Conservation (phyloP, 2,113 vertebrate species). For the Vidua macroura region DNA sequence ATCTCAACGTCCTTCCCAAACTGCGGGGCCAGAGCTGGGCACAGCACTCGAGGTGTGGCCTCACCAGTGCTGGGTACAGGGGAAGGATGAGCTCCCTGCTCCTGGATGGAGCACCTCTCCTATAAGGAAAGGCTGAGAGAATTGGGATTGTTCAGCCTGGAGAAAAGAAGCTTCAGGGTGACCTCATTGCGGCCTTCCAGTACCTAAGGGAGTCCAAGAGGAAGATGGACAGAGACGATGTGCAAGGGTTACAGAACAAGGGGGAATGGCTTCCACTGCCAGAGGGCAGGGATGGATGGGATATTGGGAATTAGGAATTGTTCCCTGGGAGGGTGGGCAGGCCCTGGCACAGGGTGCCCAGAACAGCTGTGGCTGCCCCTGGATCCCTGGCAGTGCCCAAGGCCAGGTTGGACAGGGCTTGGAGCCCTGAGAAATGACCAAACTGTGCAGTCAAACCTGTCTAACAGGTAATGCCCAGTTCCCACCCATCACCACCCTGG, state of each 20-base stretch:
- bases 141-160: background rate
- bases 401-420: background rate
- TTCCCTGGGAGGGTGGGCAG: background rate
- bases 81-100: no score
- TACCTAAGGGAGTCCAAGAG: background rate
- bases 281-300: background rate
- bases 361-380: background rate
- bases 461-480: background rate
- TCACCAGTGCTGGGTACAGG: no score
- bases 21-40: no score
- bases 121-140: background rate
- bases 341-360: background rate
- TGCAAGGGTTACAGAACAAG: no score
- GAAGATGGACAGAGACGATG: no score
- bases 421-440: background rate
- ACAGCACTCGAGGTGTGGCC: no score
- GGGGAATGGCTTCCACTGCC: background rate
- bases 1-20: no score
- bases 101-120: background rate
- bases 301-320: background rate
- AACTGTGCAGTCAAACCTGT: background rate
- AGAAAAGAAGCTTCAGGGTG: background rate
- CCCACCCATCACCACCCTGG: background rate
- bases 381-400: background rate
- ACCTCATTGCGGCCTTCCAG: fast-evolving